Percentiles rank a stretch among this genome's conserved stretches.
Conservation (phyloP, 30 jellyfish, hydroid and myxozoan genomes). For the Aurelia aurita region DNA sequence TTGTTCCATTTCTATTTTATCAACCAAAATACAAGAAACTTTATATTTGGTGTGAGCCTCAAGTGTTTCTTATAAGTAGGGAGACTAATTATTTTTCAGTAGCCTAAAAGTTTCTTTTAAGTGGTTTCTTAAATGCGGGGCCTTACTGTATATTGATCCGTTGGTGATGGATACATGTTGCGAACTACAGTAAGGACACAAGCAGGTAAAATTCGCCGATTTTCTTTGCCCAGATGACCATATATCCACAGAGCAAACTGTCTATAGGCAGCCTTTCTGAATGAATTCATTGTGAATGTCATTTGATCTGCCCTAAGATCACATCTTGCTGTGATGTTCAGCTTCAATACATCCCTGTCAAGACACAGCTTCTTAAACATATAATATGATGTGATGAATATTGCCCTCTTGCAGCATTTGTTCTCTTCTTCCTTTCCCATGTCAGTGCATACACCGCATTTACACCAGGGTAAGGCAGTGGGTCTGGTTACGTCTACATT, state of each 20-base stretch:
- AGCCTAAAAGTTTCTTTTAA: too few species aligned
- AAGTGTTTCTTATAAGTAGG: too few species aligned
- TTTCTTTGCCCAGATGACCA: slow-evolving; percentile 16
- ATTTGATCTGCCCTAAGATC: slow-evolving; percentile 43
- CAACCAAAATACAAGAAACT: too few species aligned
- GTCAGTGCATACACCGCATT: slow-evolving; percentile 12
- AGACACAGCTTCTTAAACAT: slow-evolving; percentile 10
- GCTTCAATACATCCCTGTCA: slow-evolving; percentile 24
- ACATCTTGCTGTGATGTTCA: slow-evolving; percentile 19
- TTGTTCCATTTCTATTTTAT: too few species aligned
- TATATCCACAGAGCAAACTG: slow-evolving; percentile 37
- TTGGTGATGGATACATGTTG: slow-evolving; percentile 1
- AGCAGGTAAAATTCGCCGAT: slow-evolving; percentile 31
- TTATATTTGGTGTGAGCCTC: too few species aligned
- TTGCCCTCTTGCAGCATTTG: slow-evolving; percentile 41
- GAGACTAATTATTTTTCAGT: too few species aligned
- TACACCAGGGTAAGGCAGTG: slow-evolving; percentile 12
- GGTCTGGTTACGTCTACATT: not conserved
- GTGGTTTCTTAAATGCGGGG: too few species aligned
- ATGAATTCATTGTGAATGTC: slow-evolving; percentile 29
- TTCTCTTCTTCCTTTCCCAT: slow-evolving; percentile 7
- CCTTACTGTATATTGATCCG: not conserved
- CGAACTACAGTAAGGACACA: slow-evolving; percentile 6
- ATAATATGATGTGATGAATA: not conserved
- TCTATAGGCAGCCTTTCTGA: slow-evolving; percentile 38